Conservation (phyloP, 2,797 vertebrate genomes). For the Hydrophis major region DNA sequence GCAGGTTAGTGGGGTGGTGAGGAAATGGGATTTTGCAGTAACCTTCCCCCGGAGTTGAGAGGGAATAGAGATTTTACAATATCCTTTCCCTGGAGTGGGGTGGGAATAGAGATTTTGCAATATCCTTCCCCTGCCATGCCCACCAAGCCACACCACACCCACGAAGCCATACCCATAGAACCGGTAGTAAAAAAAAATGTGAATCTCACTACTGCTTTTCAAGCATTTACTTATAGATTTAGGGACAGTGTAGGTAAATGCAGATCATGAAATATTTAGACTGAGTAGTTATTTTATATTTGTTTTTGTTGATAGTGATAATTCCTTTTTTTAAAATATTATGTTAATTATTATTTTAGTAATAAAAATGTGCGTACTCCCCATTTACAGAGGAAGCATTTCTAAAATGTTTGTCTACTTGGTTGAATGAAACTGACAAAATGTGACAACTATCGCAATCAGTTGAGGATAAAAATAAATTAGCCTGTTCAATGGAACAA, state of each 20-base stretch:
- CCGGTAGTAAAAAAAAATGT: no score
- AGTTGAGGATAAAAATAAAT: conserved; percentile 23
- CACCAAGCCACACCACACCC: no score
- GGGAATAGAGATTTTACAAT: no score
- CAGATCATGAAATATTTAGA: not conserved
- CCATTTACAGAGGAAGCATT: conserved; percentile 16
- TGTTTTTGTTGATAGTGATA: not conserved
- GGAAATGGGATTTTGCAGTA: no score
- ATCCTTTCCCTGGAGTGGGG: no score
- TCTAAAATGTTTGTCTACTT: not conserved
- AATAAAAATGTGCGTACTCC: conserved; percentile 28
- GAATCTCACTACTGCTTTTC: not conserved
- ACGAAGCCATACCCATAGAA: no score
- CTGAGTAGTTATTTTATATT: not conserved
- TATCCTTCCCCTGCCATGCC: no score
- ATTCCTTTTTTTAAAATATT: not conserved
- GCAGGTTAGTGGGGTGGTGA: no score
- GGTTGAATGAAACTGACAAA: conserved; percentile 22
- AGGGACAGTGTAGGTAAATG: not conserved
- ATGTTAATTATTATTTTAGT: conserved; percentile 35
- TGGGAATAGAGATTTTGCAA: no score
- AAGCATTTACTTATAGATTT: not conserved
- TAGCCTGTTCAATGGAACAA: conserved; percentile 28
- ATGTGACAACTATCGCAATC: conserved; percentile 43
- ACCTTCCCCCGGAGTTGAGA: no score